Conservation (phyloP, 2,797 vertebrate genomes). For the Megaceryle alcyon region DNA sequence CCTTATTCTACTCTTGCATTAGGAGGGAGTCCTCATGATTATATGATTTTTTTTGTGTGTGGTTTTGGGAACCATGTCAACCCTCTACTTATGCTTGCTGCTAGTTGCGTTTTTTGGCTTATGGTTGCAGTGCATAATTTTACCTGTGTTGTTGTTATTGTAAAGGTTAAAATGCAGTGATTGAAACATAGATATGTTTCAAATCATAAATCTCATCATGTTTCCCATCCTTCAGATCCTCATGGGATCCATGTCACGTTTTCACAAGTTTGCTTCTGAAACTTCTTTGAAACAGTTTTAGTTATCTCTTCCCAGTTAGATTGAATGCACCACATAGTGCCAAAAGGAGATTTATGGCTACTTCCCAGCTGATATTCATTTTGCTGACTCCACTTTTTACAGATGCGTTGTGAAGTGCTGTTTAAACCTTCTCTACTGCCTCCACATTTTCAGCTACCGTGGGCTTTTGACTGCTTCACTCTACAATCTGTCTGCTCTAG, state of each 20-base stretch:
- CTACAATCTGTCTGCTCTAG: background rate
- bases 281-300: background rate
- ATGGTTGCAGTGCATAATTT: background rate
- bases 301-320: background rate
- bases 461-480: background rate
- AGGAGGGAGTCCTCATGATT: background rate
- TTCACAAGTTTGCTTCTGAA: slow-evolving; percentile 8
- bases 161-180: background rate
- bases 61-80: background rate
- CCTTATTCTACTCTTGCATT: background rate
- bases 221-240: background rate
- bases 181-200: background rate
- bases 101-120: background rate
- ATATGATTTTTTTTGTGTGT: background rate
- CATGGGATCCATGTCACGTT: background rate
- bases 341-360: background rate
- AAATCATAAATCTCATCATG: background rate
- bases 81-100: background rate
- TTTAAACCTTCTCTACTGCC: slow-evolving; percentile 5
- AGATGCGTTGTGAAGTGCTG: slow-evolving; percentile 11
- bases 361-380: background rate
- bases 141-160: background rate
- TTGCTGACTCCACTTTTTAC: slow-evolving; percentile 18
- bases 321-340: background rate
- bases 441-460: background rate